Evolutionary conservation across 2,797 vertebrate genomes (phyloP), one percentile per base, ranked within the genome.

Genomic region (Echeneis naucrates): DNA sequence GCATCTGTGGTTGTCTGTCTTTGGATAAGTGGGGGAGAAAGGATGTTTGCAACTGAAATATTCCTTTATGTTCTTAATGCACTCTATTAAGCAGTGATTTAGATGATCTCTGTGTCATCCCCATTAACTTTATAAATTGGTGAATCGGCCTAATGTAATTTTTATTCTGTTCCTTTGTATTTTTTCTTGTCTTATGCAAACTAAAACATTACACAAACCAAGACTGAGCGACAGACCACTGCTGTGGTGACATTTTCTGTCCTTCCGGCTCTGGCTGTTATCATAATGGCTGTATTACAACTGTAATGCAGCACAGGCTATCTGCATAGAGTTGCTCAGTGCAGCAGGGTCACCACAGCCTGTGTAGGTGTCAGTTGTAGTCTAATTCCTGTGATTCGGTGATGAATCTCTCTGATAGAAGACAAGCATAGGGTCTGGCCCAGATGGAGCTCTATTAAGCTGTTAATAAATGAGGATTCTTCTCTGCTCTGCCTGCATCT

Each of bases 371-470:
- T 89, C 90, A 88, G 85, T 80, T 77, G 88, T 81, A 78, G 88
- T 88, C 86, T 94, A 91, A 92, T 92, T 92, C 81, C 76, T 87
- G 81, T 89, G 88, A 93, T 95, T 93, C 81, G 80, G 85, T 93
- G 91, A 92, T 94, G 89, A 92, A 92, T 93, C 85, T 92, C 93
- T 93, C 92, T 93, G 91, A 94, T 95, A 93, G 94, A 92, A 95
- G 84, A 94, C 93, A 86, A 88, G 89, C 89, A 93, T 89, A 95
- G 91, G 93, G 89, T 94, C 93, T 92, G 88, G 94, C 93, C 94
- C 95, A 96, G 95, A 95, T 96, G 95, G 95, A 95, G 95, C 92
- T 95, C 94, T 94, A 95, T 96, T 96, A 96, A 94, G 91, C 95
- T 95, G 94, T 96, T 96, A 95, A 96, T 96, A 96, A 95, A 96